These are phyloP conservation scores for Synergus umbraculus DNA, from an alignment of 2,888 invertebrate species.

Conservation along the genomic window DNA sequence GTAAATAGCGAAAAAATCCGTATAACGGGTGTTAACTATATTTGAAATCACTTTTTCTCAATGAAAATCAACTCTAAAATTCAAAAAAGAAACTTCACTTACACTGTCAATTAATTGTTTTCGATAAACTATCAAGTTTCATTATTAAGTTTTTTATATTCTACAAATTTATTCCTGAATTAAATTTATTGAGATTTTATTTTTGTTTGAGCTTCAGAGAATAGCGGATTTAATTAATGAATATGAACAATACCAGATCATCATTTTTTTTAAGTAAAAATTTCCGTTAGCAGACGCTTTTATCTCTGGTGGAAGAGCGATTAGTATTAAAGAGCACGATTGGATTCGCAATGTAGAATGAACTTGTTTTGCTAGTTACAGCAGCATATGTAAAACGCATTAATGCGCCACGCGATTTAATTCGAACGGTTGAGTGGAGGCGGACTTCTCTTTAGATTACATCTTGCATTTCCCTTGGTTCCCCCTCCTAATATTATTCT, in stretches of 20 bases:
- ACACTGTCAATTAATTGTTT: not conserved
- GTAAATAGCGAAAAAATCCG: not conserved
- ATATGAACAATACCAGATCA: not conserved
- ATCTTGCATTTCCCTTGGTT: constrained; percentile 27
- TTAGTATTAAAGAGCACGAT: not conserved
- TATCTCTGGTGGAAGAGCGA: not conserved
- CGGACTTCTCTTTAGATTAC: constrained; percentile 2
- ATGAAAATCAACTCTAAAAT: not conserved
- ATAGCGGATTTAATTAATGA: not conserved
- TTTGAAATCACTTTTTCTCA: not conserved
- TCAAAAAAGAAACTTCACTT: not conserved
- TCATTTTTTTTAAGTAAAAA: not conserved
- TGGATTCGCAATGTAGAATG: constrained; percentile 20
- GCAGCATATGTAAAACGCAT: constrained; percentile 12
- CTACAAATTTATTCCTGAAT: too few relatives aligned
- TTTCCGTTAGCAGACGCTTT: not conserved
- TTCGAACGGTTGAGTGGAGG: constrained; percentile 3
- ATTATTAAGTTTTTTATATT: not conserved
- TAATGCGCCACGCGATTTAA: constrained; percentile 21
- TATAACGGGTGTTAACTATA: not conserved
- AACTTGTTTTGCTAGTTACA: constrained; percentile 14
- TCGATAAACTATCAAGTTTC: not conserved
- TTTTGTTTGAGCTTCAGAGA: not conserved
- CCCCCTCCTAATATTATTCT: not conserved
- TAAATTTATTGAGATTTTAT: too few relatives aligned